phyloP scores from a whole-genome alignment of 2,113 vertebrate genomes.

The Aptenodytes forsteri region DNA sequence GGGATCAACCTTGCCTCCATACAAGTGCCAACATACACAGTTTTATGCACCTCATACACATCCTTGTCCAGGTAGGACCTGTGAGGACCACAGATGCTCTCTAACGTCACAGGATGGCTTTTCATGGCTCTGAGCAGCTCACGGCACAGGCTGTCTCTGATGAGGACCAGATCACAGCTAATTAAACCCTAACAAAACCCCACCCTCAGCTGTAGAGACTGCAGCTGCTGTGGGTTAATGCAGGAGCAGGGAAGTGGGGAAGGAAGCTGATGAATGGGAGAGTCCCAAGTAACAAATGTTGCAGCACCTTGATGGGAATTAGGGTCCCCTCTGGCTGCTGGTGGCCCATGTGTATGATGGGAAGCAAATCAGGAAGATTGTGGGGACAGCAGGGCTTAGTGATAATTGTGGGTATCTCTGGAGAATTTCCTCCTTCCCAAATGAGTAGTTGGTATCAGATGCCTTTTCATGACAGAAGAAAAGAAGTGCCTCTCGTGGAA shows the following conservation, averaged over 20 bases:
- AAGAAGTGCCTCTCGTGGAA: background rate
- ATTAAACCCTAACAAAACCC: background rate
- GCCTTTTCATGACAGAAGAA: background rate
- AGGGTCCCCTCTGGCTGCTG: background rate
- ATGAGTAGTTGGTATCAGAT: background rate
- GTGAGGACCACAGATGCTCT: background rate
- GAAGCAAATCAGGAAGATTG: background rate
- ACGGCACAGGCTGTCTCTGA: background rate
- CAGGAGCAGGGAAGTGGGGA: background rate
- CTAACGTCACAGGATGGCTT: background rate
- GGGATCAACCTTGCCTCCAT: background rate
- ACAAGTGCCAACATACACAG: background rate
- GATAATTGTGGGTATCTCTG: background rate
- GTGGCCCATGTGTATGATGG: background rate
- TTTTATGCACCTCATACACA: too few species aligned
- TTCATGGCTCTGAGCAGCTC: background rate
- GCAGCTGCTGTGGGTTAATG: background rate
- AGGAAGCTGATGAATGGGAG: background rate
- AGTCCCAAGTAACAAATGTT: background rate
- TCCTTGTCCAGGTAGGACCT: background rate
- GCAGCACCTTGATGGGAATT: background rate
- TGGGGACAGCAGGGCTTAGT: background rate
- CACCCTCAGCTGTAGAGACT: background rate
- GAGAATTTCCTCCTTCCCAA: background rate
- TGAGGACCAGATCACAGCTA: background rate